A percentile compares a stretch with the other conserved stretches of the same genome.
Evolutionary conservation across 2,113 vertebrate species (phyloP).

Genomic region (Amblyopsis rosae): DNA sequence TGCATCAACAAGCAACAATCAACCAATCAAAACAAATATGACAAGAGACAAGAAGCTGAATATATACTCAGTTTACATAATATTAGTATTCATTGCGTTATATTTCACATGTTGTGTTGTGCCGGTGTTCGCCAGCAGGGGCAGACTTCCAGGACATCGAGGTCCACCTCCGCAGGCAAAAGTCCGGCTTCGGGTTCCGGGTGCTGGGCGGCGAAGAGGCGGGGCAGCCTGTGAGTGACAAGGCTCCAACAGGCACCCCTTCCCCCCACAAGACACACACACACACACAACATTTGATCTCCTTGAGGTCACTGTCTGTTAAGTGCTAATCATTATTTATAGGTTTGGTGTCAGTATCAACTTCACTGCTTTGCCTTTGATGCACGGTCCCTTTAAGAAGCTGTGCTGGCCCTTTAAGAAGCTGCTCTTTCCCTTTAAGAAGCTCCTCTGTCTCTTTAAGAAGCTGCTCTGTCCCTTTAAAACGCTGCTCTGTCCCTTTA

Average conservation of each 20-base stretch:
- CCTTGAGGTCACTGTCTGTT: conserved; percentile 51
- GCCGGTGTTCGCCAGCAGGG: conserved; percentile 63
- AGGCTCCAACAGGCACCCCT: conserved; percentile 75
- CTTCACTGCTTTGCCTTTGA: no score
- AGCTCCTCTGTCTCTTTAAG: no score
- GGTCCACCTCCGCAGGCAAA: conserved; percentile 94
- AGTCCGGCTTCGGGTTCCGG: conserved; percentile 97
- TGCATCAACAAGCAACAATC: no score
- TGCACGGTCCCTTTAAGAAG: no score
- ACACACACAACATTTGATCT: conserved; percentile 31
- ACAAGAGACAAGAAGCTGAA: no score
- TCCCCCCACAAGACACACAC: conserved; percentile 60
- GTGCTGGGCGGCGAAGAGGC: conserved; percentile 98
- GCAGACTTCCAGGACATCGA: conserved; percentile 93
- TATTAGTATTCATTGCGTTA: neutral
- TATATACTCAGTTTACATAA: no score
- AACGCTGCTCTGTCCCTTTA: no score
- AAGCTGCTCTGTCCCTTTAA: no score
- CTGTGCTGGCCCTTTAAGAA: no score
- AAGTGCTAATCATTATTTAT: conserved; percentile 20
- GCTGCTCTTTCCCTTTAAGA: no score
- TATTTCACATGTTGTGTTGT: neutral
- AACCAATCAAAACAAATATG: no score
- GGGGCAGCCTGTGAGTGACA: conserved; percentile 94
- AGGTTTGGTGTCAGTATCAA: neutral